Evolutionary conservation across 2,888 invertebrate species (phyloP), one percentile per base, ranked within the genome.

Genomic region (Galerucella nymphaeae): DNA sequence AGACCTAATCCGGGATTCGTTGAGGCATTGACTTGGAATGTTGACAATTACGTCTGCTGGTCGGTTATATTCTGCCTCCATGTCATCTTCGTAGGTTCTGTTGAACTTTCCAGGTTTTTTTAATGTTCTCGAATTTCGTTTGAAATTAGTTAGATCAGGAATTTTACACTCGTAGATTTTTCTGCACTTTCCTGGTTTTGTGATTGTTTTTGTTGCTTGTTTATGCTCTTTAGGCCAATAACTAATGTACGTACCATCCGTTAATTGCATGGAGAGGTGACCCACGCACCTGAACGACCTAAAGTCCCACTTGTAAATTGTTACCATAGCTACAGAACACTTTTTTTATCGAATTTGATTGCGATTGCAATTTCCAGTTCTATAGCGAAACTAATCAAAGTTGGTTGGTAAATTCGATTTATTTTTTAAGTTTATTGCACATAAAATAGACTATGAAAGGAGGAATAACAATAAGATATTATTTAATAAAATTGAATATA

Each of bases 281-380:
- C 61, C 61, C 18, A 62, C 42, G 16, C 61, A 62, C 41, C 42
- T 62, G 10, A 62, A 38, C 30, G 61, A 62, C 16, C 61, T 38
- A 62, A 62, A 62, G 13, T 62, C 61, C 61, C 61, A 62, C 42
- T 62, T 62, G 61, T 62, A 62, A 16, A 62, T 18, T 18, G 38
- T 62, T 9, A 62, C 41, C 61, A 62, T 62, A 42, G 61, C 23
- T 42, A n/a, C 14, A 38, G n/a, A 59, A 10, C n/a, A 59, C 38
- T 38, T 23, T 30, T 42, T 11, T 45, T 45, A 45, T 58, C 38
- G 13, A 38, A 13, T 30, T 30, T 2, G 16, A 59, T 30, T 59
- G 14, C 59, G 38, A 59, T 59, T n/a, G 23, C 11, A 16, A 30
- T 58, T 58, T 14, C 23, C 30, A n/a, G 9, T n/a, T 58, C 30